A percentile compares a stretch with the other conserved stretches of the same genome.
Evolutionary conservation across 1,140 invertebrate genomes (phyloP).

Genomic region (Eueides isabella): DNA sequence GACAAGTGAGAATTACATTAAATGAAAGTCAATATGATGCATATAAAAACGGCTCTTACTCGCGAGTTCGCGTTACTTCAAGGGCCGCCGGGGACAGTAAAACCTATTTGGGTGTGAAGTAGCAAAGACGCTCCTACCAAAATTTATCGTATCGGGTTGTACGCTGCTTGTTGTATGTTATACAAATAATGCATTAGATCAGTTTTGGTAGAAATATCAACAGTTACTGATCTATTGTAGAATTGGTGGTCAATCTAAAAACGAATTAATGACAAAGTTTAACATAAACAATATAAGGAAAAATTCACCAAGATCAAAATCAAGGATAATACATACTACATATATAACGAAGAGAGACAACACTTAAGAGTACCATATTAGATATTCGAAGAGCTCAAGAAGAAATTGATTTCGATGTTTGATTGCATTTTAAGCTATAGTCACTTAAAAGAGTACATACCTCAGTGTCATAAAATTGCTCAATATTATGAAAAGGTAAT

Average conservation of each 20-base stretch:
- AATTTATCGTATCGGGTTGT: constrained; percentile 55
- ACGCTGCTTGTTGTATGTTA: constrained; percentile 88
- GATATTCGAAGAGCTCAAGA: constrained; percentile 44
- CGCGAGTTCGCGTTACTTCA: constrained; percentile 89
- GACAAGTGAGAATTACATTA: constrained; percentile 67
- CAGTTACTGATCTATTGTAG: constrained; percentile 84
- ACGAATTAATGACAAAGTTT: constrained; percentile 80
- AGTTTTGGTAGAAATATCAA: constrained; percentile 91
- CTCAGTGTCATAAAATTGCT: constrained; percentile 30
- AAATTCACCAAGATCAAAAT: constrained; percentile 11
- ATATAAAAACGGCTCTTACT: constrained; percentile 82
- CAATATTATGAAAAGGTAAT: constrained; percentile 34
- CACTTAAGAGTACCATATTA: constrained; percentile 30
- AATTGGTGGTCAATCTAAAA: constrained; percentile 88
- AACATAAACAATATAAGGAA: constrained; percentile 71
- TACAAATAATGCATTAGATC: constrained; percentile 94
- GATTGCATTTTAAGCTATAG: constrained; percentile 46
- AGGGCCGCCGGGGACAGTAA: constrained; percentile 91
- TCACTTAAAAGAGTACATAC: constrained; percentile 37
- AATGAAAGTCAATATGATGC: constrained; percentile 84
- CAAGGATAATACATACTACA: background rate
- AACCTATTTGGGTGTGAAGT: constrained; percentile 89
- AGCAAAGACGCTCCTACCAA: constrained; percentile 82
- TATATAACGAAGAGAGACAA: constrained; percentile 39
- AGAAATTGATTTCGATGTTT: constrained; percentile 45